Percentiles rank a stretch among this genome's conserved stretches.
phyloP scores from a whole-genome alignment of 1,140 invertebrate genomes.

The Sarcophaga peregrina region DNA sequence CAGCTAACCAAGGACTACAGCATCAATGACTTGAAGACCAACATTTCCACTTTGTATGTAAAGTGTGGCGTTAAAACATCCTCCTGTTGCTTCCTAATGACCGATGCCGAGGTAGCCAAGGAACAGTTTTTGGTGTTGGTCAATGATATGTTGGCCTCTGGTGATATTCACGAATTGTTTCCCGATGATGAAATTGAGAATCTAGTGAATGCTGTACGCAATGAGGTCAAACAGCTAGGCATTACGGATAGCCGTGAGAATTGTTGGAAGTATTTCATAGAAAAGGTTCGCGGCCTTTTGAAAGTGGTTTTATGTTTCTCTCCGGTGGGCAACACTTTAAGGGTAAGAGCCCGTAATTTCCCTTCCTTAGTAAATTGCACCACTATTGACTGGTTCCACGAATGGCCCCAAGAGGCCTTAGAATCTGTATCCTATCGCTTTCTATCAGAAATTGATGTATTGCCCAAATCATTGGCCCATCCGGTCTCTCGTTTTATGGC shows the following conservation, averaged over 20 bases:
- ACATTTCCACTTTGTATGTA: conserved; percentile 84
- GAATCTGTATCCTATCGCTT: conserved; percentile 89
- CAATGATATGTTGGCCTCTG: conserved; percentile 93
- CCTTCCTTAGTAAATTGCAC: conserved; percentile 95
- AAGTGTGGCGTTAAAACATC: conserved; percentile 90
- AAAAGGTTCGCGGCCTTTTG: conserved; percentile 80
- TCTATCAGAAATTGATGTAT: conserved; percentile 78
- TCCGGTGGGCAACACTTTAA: conserved; percentile 86
- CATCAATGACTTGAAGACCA: conserved; percentile 83
- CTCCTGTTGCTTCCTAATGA: conserved; percentile 91
- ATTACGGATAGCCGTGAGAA: conserved; percentile 89
- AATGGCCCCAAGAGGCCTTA: conserved; percentile 93
- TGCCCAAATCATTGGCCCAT: conserved; percentile 73
- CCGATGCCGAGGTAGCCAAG: conserved; percentile 91
- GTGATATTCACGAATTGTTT: conserved; percentile 92
- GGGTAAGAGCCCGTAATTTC: conserved; percentile 89
- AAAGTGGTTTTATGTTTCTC: conserved; percentile 93
- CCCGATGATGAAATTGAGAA: conserved; percentile 92
- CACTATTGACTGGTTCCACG: conserved; percentile 95
- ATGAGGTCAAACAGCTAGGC: conserved; percentile 81
- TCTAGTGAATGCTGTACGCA: conserved; percentile 82
- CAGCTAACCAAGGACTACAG: conserved; percentile 90
- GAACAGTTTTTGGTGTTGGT: conserved; percentile 93
- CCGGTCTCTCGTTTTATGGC: conserved; percentile 90
- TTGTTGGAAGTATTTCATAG: conserved; percentile 96